Evolutionary conservation across 2,797 vertebrate genomes (phyloP), one percentile per base, ranked within the genome.

Genomic region (Trematomus bernacchii): DNA sequence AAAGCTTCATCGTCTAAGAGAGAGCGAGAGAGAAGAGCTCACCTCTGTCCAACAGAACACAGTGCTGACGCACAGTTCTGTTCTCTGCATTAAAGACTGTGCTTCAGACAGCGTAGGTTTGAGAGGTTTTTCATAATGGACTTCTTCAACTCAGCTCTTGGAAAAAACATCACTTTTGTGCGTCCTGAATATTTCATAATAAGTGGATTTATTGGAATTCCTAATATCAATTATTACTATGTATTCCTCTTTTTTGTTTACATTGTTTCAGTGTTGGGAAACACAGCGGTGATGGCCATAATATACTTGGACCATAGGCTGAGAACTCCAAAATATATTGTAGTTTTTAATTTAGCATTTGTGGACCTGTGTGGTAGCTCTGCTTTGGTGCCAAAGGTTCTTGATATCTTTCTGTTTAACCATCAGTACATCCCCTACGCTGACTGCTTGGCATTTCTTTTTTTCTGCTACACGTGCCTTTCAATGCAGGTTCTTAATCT

Each of bases 401-500:
- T 91, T 12, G 83, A 91, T 50, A 74, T 85, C 11, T 90, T 89
- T 53, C 53, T 90, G 30, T 82, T 88, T 18, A 55, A 79, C 67
- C 76, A 87, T 37, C 55, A 1, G 4, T 12, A 64, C 51, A 76
- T 91, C 19, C 4, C 79, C 1, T 91, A 84, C 21, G 73, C 60
- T 0, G 48, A 84, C 21, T 91, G 90, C 66, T 23, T 90, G 40
- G 27, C 71, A 0, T 89, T 75, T 46, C 7, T 84, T 21, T 88
- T 82, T 69, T 92, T 90, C 72, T 76, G 77, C 70, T 91, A 59
- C 67, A 42, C 59, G 11, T 73, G 43, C 16, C 42, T 85, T 16
- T 75, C 58, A 0, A 82, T 91, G 80, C 90, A 94, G 82, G 68
- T 92, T 0, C 40, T 93, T 23, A 92, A 88, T 27, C 83, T 94